Conservation (phyloP, 2,797 vertebrate genomes). For the Nothura maculosa region DNA sequence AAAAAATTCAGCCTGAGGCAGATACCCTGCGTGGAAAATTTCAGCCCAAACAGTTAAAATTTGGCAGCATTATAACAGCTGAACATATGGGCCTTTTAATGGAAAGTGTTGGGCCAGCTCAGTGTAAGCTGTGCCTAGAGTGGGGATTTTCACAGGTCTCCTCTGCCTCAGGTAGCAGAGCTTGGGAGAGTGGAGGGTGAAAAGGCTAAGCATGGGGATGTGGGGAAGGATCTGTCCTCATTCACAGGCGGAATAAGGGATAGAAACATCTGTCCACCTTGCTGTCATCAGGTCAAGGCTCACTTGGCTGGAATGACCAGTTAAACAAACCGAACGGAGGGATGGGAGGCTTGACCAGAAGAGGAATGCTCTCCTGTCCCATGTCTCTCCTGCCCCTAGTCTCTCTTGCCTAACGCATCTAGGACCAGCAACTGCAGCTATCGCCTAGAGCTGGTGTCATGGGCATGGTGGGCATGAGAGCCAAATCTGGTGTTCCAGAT, state of each 20-base stretch:
- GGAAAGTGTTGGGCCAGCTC: background rate
- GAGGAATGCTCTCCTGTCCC: background rate
- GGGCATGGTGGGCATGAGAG: too few species aligned
- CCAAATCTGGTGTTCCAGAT: too few species aligned
- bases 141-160: background rate
- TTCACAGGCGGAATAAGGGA: background rate
- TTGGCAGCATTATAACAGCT: background rate
- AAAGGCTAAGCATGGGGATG: background rate
- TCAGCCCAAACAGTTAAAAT: slow-evolving; percentile 31
- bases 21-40: slow-evolving; percentile 53
- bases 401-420: background rate
- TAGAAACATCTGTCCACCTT: fast-evolving
- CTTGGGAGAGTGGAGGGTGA: too few species aligned
- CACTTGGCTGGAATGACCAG: background rate
- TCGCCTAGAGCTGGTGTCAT: background rate
- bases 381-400: background rate
- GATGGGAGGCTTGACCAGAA: background rate
- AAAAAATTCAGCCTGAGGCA: slow-evolving; percentile 10
- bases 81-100: background rate
- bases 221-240: background rate
- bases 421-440: background rate
- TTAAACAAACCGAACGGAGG: background rate
- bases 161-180: background rate
- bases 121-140: background rate
- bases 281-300: background rate